Evolutionary conservation across 2,888 invertebrate genomes (phyloP), one percentile per base, ranked within the genome.

Genomic region (Drymonia ruficornis): DNA sequence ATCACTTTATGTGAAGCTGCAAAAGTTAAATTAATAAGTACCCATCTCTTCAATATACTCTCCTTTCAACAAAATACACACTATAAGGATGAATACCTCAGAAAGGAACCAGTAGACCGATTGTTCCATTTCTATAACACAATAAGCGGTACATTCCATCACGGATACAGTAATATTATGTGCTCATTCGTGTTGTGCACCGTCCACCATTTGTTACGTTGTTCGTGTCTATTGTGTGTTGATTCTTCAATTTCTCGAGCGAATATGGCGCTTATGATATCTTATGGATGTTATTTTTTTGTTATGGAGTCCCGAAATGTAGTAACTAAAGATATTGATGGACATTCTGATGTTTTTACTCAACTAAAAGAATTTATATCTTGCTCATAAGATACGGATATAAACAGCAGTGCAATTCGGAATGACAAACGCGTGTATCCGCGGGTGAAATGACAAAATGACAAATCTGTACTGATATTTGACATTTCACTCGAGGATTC

Each of bases 151-250:
- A 23, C 47, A 36, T 19, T 43, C 43, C 55, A 31, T 19, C 31
- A 52, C 52, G 44, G 36, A 54, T 58, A 48, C 50, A 36, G 43
- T 43, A 51, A 54, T 51, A 48, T 53, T 56, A 57, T 42, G 47
- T 40, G 43, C 55, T 44, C 57, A 51, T 59, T 49, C 62, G 42
- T 50, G 54, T 44, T 56, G 48, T 50, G 28, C 45, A n/a, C 44
- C 44, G 54, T 54, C 52, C 46, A 48, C 57, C 59, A 74, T 72
- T 74, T 69, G 69, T 69, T 69, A 53, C 60, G 49, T 56, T 63
- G 69, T 70, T 71, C 60, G 50, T 49, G 55, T n/a, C 70, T 48
- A 72, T 77, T 76, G 74, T 77, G 56, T 68, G 53, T 60, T 67
- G 59, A 55, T 67, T 74, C 67, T 61, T 58, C 70, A 67, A 69